phyloP scores from a whole-genome alignment of 2,888 invertebrate genomes.

The Quadriops clusia region DNA sequence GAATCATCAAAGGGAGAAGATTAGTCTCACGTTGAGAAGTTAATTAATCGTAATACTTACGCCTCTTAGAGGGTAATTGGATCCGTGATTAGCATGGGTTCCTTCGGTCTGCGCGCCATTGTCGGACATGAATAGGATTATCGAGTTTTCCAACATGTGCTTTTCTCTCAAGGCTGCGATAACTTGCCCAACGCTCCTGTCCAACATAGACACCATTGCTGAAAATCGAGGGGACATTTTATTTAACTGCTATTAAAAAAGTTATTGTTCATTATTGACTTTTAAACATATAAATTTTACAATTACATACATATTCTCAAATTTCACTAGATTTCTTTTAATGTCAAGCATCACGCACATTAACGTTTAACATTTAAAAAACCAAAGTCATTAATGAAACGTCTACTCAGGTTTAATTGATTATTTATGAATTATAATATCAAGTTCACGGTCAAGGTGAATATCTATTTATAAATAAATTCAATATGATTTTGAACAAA shows the following conservation, averaged over 20 bases:
- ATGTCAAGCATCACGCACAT: too few species aligned
- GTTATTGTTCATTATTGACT: too few species aligned
- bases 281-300: too few species aligned
- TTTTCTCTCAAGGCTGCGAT: conserved; percentile 55
- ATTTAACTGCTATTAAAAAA: conserved; percentile 7
- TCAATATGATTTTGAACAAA: too few species aligned
- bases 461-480: too few species aligned
- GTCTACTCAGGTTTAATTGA: too few species aligned
- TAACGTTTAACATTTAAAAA: too few species aligned
- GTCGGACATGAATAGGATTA: conserved; percentile 80
- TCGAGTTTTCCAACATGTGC: conserved; percentile 67
- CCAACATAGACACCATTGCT: conserved; percentile 85
- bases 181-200: conserved; percentile 75
- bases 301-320: too few species aligned
- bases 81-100: conserved; percentile 59
- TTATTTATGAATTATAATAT: too few species aligned
- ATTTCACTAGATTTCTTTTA: too few species aligned
- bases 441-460: too few species aligned
- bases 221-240: conserved; percentile 3
- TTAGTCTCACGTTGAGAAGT: conserved; percentile 2
- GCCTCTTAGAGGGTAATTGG: conserved; percentile 69
- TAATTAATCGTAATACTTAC: conserved; percentile 36
- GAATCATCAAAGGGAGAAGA: conserved; percentile 14
- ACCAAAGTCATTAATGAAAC: too few species aligned
- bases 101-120: conserved; percentile 77